Percentiles rank a stretch among this genome's conserved stretches.
Conservation (phyloP, 2,113 vertebrate species). For the Capreolus pygargus region DNA sequence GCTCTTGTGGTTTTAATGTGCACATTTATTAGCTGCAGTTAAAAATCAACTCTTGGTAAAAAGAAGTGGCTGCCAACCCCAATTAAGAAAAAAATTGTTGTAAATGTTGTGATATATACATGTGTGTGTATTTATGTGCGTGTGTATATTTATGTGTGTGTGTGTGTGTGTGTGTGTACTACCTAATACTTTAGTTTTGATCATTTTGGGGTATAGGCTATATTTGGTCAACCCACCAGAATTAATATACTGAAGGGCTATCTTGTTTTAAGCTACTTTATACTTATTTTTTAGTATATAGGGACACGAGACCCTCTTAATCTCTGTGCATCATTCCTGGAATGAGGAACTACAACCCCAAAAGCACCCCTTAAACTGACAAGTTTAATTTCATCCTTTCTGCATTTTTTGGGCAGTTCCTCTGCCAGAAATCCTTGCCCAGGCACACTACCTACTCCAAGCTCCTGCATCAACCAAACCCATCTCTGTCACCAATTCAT, state of each 20-base stretch:
- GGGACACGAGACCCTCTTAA: not conserved
- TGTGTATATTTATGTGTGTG: not conserved
- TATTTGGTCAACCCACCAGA: not conserved
- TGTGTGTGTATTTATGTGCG: not conserved
- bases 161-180: not conserved
- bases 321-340: not conserved
- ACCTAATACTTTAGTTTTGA: not conserved
- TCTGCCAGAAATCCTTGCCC: not conserved
- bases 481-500: not conserved
- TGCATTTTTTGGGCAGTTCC: fast-evolving
- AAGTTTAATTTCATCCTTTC: not conserved
- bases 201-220: not conserved
- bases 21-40: not conserved
- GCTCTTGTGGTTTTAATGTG: not conserved
- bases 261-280: not conserved
- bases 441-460: fast-evolving
- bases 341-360: not conserved
- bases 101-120: not conserved
- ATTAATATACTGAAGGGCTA: not conserved
- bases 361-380: not conserved
- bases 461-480: not conserved
- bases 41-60: not conserved
- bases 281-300: not conserved
- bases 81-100: not conserved
- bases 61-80: not conserved